Conservation (phyloP, 2,888 invertebrate species). For the Sphinx pinastri region DNA sequence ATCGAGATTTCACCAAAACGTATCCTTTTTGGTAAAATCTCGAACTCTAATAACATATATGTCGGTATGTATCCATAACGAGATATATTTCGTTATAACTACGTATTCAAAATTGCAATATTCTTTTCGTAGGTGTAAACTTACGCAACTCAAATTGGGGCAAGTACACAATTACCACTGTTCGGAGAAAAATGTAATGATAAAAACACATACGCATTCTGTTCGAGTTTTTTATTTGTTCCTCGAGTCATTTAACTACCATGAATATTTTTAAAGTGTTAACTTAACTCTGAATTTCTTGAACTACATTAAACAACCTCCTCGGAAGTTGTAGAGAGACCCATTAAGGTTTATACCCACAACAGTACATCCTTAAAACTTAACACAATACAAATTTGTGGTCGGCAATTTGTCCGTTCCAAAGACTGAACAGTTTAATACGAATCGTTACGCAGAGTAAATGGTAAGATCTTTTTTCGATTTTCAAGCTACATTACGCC, state of each 20-base stretch:
- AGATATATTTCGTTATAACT: too few species aligned
- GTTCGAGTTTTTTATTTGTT: too few species aligned
- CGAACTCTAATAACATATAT: too few species aligned
- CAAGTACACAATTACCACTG: neutral
- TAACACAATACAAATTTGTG: neutral
- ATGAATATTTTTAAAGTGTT: too few species aligned
- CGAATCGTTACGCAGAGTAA: neutral
- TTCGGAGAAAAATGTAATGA: neutral
- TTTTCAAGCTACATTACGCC: too few species aligned
- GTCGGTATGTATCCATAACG: too few species aligned
- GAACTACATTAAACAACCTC: neutral
- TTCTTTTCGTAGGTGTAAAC: neutral
- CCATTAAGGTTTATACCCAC: neutral
- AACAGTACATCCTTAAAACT: neutral
- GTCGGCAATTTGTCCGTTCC: neutral
- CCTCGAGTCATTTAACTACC: too few species aligned
- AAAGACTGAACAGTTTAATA: neutral
- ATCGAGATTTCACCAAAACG: too few species aligned
- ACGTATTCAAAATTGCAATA: too few species aligned
- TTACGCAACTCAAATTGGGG: neutral
- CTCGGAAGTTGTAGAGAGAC: neutral
- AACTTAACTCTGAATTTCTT: too few species aligned
- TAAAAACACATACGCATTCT: neutral
- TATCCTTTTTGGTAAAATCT: too few species aligned
- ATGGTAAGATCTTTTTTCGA: too few species aligned